Conservation (phyloP, 2,888 invertebrate species). For the Acanthosepion pharaonis region DNA sequence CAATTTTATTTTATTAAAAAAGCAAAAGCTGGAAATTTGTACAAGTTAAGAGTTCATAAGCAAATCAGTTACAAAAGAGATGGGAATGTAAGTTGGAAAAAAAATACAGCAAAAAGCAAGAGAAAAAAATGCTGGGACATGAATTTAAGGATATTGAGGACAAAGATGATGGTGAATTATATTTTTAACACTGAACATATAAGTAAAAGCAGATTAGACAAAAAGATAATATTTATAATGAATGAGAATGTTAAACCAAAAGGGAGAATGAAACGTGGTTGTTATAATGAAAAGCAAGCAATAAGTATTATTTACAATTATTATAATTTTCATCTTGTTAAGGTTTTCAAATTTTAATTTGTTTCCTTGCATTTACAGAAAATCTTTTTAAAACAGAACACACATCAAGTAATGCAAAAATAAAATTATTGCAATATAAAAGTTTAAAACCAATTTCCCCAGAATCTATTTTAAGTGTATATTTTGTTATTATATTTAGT, state of each 20-base stretch:
- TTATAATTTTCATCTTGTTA: neutral
- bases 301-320: neutral
- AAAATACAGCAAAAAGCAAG: neutral
- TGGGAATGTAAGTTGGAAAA: neutral
- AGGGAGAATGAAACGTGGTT: neutral
- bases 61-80: neutral
- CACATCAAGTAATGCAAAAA: no score
- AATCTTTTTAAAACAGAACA: no score
- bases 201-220: neutral
- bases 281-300: neutral
- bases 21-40: neutral
- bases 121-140: neutral
- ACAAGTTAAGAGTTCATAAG: neutral
- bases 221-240: neutral
- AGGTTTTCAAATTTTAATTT: neutral
- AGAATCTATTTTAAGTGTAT: no score
- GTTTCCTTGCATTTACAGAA: neutral
- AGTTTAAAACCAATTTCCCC: no score
- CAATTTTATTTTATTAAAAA: neutral
- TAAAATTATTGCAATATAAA: no score
- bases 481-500: no score
- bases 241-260: neutral
- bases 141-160: no score
- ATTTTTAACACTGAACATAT: neutral
- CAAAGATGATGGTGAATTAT: no score